Base-by-base conservation (phyloP, 2,113 vertebrate species). In the Planiliza haematocheilus region DNA sequence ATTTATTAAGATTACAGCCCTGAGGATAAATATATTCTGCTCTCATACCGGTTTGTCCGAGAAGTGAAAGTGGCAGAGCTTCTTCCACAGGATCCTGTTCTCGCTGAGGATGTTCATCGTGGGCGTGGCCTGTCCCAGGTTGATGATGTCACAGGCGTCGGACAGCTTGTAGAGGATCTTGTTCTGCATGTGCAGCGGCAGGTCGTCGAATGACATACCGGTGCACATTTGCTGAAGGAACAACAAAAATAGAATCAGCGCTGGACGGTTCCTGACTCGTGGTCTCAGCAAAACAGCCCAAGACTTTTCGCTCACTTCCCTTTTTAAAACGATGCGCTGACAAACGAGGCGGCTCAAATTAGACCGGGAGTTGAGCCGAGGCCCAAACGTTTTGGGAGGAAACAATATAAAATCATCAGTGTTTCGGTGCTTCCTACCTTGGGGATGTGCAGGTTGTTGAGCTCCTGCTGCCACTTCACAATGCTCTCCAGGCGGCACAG, bases 41-140 rank as follows among this genome's bases (percentile, higher is more conserved):
- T 69, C 21, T 62, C 70, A 88, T 65, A 97, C 98, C 94, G 96
- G 95, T 79, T 96, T 96, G 89, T 98, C 97, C 0, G 96, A 92
- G 72, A 99, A 99, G 90, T 99, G 97, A 84, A 98, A 99, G 81
- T 96, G 95, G 82, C 97, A 99, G 48, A 99, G 96, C 18, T 94
- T 96, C 90, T 97, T 99, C 98, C 97, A 99, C 82, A 99, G 89
- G 2, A 87, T 94, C 36, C 91, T 88, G 88, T 97, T 95, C 91
- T 99, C 97, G 38, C 97, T 98, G 85, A 99, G 97, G 91, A 93
- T 86, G 39, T 94, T 94, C 86, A 99, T 79, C 0, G 95, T 95
- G 0, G 96, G 95, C 3, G 95, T 96, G 89, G 97, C 94, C 86
- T 98, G 95, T 65, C 98, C 97, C 76, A 99, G 82, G 49, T 95